Evolutionary conservation across 2,888 invertebrate genomes (phyloP), one percentile per base, ranked within the genome.

Genomic region (Oconnorella tubifera): DNA sequence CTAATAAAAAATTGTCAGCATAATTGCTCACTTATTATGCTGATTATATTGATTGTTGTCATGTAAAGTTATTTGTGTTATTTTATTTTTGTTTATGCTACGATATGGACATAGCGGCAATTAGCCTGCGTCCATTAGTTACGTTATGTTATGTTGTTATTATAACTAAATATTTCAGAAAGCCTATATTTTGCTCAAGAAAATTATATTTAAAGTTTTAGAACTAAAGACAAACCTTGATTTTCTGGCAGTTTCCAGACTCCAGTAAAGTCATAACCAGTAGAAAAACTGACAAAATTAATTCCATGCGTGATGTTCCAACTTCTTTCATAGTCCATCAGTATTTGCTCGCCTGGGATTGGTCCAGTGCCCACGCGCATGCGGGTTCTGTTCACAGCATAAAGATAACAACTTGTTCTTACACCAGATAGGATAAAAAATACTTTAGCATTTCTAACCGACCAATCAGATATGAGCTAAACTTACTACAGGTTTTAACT

Each of bases 221-320:
- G 19, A 40, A 14, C 10, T 19, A 40, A 40, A 40, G 10, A 40
- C 40, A 14, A 19, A 40, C 64, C 64, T 48, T 61, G 60, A 31
- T 64, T 64, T 33, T 64, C 60, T 19, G 27, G 28, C 19, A 64
- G 3, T 33, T 64, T 49, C 64, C 64, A 64, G 33, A 61, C 64
- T 1, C 60, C 64, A n/a, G 64, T 64, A 23, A 40, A 29, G 29
- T 60, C 64, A 3, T 25, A 55, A 14, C 64, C 64, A 29, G 64
- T 61, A 31, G 53, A 51, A 32, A 64, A 64, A 19, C 50, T 56
- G 14, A 63, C 28, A 33, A 48, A 48, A n/a, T 19, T 31, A 28
- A 59, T 59, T 14, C 33, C 31, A 19, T 63, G 59, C 25, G 32
- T 10, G 25, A 27, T 31, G n/a, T 48, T 29, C 49, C 2, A 23